Conservation (phyloP, 92 coral and sea anemone genomes). For the Paramuricea clavata region DNA sequence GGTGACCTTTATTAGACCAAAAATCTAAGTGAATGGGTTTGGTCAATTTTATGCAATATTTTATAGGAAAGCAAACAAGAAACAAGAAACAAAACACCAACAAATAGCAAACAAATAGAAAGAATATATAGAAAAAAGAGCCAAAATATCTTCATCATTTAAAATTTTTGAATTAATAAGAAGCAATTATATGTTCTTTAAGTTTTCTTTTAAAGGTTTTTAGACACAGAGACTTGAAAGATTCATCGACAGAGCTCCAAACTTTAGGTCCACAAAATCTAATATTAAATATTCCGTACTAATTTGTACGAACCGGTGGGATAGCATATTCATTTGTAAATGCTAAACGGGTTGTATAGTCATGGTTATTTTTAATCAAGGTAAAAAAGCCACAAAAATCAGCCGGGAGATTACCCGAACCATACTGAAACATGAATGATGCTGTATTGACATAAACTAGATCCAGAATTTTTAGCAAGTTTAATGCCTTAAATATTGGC, state of each 20-base stretch:
- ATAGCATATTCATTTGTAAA: background rate
- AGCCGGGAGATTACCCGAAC: no score
- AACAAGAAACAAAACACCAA: background rate
- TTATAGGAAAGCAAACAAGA: background rate
- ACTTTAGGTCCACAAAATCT: slow-evolving; percentile 28
- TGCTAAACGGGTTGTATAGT: background rate
- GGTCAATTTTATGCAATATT: background rate
- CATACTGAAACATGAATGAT: no score
- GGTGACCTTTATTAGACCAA: background rate
- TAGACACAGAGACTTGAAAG: background rate
- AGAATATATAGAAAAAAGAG: background rate
- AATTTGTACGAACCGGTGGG: slow-evolving; percentile 1
- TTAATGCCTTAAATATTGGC: no score
- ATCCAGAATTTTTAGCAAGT: no score
- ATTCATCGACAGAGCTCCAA: slow-evolving; percentile 21
- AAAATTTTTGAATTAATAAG: background rate
- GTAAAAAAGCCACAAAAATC: no score
- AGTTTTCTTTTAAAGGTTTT: background rate
- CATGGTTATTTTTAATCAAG: background rate
- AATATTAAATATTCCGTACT: slow-evolving; percentile 23
- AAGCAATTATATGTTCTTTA: background rate
- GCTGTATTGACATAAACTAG: no score
- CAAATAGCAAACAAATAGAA: no score
- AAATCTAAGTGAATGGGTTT: background rate
- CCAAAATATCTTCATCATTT: background rate